Percentiles rank a stretch among this genome's conserved stretches.
These are phyloP conservation scores for Schizaphis graminum DNA, from an alignment of 2,888 invertebrate species.

Conservation along the genomic window DNA sequence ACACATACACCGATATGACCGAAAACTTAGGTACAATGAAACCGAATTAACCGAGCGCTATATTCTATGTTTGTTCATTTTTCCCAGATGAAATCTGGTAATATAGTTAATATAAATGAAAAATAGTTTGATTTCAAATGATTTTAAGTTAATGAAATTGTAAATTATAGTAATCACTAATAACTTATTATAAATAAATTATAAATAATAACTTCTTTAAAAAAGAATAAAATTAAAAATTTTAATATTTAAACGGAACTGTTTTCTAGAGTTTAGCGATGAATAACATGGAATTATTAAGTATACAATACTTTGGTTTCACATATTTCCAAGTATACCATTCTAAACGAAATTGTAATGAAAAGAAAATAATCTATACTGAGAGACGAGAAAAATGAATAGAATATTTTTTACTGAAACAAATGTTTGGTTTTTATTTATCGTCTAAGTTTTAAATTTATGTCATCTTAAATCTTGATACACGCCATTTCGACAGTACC, in stretches of 20 bases:
- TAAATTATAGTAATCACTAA: background rate
- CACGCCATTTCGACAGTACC: background rate
- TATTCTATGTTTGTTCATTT: background rate
- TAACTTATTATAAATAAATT: background rate
- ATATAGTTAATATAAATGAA: background rate
- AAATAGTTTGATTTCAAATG: background rate
- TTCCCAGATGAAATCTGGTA: background rate
- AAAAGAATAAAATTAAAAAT: background rate
- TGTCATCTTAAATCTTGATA: background rate
- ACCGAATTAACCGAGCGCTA: background rate
- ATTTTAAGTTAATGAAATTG: background rate
- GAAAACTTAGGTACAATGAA: background rate
- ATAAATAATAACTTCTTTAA: background rate
- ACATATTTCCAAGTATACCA: too few relatives aligned
- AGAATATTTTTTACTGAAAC: background rate
- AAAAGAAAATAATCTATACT: background rate
- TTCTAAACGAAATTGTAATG: background rate
- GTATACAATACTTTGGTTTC: background rate
- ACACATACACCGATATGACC: background rate
- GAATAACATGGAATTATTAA: background rate
- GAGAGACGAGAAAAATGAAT: background rate
- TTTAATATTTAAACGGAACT: background rate
- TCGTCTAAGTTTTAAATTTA: background rate
- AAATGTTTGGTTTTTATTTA: background rate
- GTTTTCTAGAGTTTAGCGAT: background rate